Evolutionary conservation across 2,113 vertebrate genomes (phyloP).

Genomic region (Nannospalax galili): DNA sequence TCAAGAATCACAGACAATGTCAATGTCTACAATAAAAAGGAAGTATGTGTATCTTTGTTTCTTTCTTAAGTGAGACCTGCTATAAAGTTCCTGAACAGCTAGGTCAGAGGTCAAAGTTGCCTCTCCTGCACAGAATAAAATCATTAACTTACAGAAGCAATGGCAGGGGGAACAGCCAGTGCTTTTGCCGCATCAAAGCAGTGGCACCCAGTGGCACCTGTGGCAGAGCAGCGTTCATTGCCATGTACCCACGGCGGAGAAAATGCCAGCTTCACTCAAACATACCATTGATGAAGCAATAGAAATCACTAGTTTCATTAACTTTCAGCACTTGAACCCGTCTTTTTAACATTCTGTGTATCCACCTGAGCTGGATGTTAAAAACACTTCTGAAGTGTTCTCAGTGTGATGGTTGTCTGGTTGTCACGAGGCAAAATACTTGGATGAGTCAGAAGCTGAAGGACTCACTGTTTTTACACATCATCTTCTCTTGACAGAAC

Average conservation of each 20-base stretch:
- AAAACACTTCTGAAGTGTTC: neutral
- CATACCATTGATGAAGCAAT: neutral
- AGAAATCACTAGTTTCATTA: slow-evolving; percentile 9
- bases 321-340: neutral
- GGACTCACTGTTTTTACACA: slow-evolving; percentile 10
- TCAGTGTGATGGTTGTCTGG: neutral
- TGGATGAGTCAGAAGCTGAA: neutral
- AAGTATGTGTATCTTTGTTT: slow-evolving; percentile 7
- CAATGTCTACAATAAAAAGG: neutral
- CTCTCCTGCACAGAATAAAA: neutral
- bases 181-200: neutral
- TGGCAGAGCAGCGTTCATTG: too few species aligned
- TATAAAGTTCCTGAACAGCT: neutral
- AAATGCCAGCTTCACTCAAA: slow-evolving; percentile 15
- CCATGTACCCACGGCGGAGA: neutral
- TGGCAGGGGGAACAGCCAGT: neutral
- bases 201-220: neutral
- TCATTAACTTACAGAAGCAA: neutral
- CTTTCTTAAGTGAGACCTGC: neutral
- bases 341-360: neutral
- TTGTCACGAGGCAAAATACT: neutral
- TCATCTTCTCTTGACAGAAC: slow-evolving; percentile 40
- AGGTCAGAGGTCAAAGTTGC: neutral
- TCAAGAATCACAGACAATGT: neutral
- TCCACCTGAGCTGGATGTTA: neutral